A percentile compares a stretch with the other conserved stretches of the same genome.
phyloP scores from a whole-genome alignment of 2,888 invertebrate genomes.

The Andrena trimmerana region DNA sequence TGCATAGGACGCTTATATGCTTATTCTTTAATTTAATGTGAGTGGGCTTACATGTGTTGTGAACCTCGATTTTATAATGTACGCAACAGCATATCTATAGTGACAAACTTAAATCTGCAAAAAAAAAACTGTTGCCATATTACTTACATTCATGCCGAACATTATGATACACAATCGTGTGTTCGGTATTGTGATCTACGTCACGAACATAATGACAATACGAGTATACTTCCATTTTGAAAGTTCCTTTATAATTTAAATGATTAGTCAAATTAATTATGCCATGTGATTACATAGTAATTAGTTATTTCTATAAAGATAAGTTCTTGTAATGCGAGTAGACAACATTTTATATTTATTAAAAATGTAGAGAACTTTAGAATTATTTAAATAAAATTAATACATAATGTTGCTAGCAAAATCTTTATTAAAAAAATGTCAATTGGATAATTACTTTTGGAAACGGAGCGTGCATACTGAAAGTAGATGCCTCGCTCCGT shows the following conservation, averaged over 20 bases:
- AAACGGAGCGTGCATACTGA: background rate
- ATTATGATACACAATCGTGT: constrained; percentile 9
- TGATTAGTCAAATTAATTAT: constrained; percentile 9
- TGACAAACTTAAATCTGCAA: constrained; percentile 24
- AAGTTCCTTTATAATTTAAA: constrained; percentile 32
- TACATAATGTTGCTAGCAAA: constrained; percentile 5
- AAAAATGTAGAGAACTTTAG: background rate
- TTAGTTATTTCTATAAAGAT: constrained; percentile 4
- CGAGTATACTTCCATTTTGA: constrained; percentile 15
- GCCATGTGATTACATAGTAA: background rate
- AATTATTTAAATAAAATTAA: constrained; percentile 2
- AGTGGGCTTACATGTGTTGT: constrained; percentile 66
- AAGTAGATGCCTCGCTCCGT: background rate
- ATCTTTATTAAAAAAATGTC: constrained; percentile 8
- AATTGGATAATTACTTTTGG: background rate
- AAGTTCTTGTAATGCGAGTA: background rate
- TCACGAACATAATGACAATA: constrained; percentile 22
- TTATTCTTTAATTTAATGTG: constrained; percentile 65
- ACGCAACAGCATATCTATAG: constrained; percentile 72
- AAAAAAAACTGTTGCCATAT: constrained; percentile 42
- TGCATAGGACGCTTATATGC: constrained; percentile 71
- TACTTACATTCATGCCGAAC: constrained; percentile 20
- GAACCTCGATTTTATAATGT: constrained; percentile 57
- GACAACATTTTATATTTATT: constrained; percentile 9
- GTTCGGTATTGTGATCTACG: background rate